These are phyloP conservation scores for Salmo trutta DNA, from an alignment of 2,797 vertebrate genomes.

Conservation along the genomic window DNA sequence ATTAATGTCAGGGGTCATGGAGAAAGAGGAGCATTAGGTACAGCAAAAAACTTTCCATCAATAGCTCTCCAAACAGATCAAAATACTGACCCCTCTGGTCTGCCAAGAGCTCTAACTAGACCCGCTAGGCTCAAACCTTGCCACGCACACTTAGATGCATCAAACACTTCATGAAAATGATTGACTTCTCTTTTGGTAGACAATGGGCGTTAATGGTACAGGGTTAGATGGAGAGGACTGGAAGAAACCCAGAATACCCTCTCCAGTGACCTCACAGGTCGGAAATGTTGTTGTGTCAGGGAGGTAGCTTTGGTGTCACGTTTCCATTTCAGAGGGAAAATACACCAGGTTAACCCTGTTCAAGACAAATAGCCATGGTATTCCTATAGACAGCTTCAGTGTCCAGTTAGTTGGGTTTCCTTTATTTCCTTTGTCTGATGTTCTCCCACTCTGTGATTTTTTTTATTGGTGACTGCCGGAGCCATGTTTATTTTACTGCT, in stretches of 20 bases:
- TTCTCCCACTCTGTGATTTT: background rate
- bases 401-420: background rate
- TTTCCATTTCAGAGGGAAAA: background rate
- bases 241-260: background rate
- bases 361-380: background rate
- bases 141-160: background rate
- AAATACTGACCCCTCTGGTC: background rate
- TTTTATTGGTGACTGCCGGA: background rate
- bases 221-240: background rate
- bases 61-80: slow-evolving; percentile 8
- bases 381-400: background rate
- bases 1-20: slow-evolving; percentile 28
- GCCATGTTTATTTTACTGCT: background rate
- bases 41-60: slow-evolving; percentile 25
- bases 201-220: background rate
- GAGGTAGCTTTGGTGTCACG: background rate
- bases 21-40: slow-evolving; percentile 18
- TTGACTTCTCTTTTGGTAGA: background rate
- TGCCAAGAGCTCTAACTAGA: background rate
- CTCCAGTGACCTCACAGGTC: background rate
- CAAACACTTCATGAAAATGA: background rate
- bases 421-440: background rate
- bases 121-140: background rate
- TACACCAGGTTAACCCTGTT: background rate
- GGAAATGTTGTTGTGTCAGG: background rate